Base-by-base conservation (phyloP, 2,888 invertebrate species). In the Limnephilus auricula region DNA sequence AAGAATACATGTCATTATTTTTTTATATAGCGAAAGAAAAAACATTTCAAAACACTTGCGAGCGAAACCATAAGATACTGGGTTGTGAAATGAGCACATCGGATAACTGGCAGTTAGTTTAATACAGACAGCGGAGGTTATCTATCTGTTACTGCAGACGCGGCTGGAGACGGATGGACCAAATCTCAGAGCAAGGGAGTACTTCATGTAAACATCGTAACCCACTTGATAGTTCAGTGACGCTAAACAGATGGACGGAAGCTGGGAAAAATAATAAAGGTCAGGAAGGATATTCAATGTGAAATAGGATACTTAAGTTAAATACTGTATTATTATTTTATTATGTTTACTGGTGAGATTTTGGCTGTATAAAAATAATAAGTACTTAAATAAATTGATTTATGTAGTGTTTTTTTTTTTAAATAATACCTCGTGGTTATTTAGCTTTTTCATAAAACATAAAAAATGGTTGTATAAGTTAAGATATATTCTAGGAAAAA, bases 161-260 rank as follows among this genome's bases (percentile, higher is more conserved):
- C 25, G 25, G 85, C 12, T 30, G 25, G 25, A 82, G 34, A 18
- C 18, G 82, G 32, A 34, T 82, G 82, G 34, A 25, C 82, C 82
- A 34, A 82, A 82, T 82, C 82, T 82, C 25, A 0, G 25, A 18
- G 32, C 25, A 82, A 37, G 0, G 25, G n/a, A 85, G 32, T 30
- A 40, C 18, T 45, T n/a, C n/a, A 45, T 45, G 45, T 45, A n/a
- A 40, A 40, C 30, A 85, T 37, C n/a, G n/a, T 40, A 40, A 40
- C 34, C n/a, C n/a, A 45, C 85, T 85, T 85, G n/a, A 40, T 40
- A n/a, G 25, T 10, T 25, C 37, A 84, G 37, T 40, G 40, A 85
- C 85, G n/a, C 40, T 40, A 40, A 37, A 85, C 85, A 85, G 85
- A 85, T 85, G 85, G 25, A n/a, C 85, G 40, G 85, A 85, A 30